Base-by-base conservation (phyloP, 1,140 invertebrate species). In the Bombus difficillimus region DNA sequence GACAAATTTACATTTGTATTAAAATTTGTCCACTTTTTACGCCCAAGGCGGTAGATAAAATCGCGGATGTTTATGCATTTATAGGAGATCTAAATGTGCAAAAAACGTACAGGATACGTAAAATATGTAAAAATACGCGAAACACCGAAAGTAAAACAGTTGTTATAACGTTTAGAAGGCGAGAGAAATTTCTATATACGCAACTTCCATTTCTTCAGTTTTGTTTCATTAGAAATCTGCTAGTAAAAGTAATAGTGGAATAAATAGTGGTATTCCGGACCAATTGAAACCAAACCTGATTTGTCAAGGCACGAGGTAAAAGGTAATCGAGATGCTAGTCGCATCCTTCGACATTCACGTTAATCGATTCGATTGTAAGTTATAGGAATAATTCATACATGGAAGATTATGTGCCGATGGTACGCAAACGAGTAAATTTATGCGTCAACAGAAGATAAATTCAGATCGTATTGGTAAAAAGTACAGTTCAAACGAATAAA, bases 251-350 rank as follows among this genome's bases (percentile, higher is more conserved):
- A 79, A 71, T 80, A 83, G 85, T 85, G 71, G 79, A 22, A 22
- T 22, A 53, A 53, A 22, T 53, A 53, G 6, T 6, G 47, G 47
- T 53, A 53, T 22, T 22, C 47, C 62, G 82, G 37, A 71, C 43
- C 84, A 89, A 89, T 89, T 79, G 87, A 83, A 88, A 82, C 47
- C 62, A 86, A 89, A 89, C 80, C 80, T 79, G 86, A 89, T 81
- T 89, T 80, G 47, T 74, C 64, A 37, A 34, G 18, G 32, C 73
- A 81, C 82, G 37, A 59, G 59, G 47, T 62, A 77, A 64, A 88
- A 89, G 76, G 71, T 80, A 86, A 89, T 76, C 79, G 71, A 88
- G 74, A 77, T 75, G 69, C 43, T n/a, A 78, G 83, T 79, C 53
- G 71, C 57, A 57, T 72, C 73, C 86, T 81, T 43, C 87, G 75